Evolutionary conservation across 2,888 invertebrate genomes (phyloP).

Genomic region (Limnephilus lunatus): DNA sequence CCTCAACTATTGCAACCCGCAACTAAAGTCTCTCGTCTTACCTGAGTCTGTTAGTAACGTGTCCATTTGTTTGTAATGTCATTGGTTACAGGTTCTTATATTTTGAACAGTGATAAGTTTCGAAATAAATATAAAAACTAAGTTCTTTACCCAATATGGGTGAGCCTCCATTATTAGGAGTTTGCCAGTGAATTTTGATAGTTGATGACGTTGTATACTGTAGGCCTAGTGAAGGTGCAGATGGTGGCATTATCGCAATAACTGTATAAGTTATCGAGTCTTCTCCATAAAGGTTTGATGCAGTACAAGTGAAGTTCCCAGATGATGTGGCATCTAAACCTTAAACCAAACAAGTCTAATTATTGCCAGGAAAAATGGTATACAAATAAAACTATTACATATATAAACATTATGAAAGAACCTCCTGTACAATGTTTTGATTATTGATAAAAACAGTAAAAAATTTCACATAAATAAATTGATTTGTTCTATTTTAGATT

Average conservation of each 20-base stretch:
- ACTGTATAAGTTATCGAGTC: slow-evolving; percentile 89
- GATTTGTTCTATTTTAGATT: not conserved
- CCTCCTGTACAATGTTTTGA: not conserved
- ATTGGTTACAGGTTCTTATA: too few relatives aligned
- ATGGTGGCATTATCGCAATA: slow-evolving; percentile 85
- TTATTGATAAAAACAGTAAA: not conserved
- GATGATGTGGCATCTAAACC: slow-evolving; percentile 85
- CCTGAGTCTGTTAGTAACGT: too few relatives aligned
- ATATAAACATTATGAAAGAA: not conserved
- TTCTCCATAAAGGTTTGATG: slow-evolving; percentile 89
- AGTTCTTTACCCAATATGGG: slow-evolving; percentile 72
- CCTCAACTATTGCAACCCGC: too few relatives aligned
- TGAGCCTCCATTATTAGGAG: slow-evolving; percentile 75
- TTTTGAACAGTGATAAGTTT: too few relatives aligned
- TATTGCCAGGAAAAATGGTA: not conserved
- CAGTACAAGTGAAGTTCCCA: slow-evolving; percentile 89
- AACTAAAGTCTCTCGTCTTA: too few relatives aligned
- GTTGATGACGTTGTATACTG: slow-evolving; percentile 87
- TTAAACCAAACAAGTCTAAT: slow-evolving; percentile 68
- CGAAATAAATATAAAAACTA: slow-evolving; percentile 14
- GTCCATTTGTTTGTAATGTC: too few relatives aligned
- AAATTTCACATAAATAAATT: not conserved
- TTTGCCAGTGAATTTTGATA: slow-evolving; percentile 79
- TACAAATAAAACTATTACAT: not conserved
- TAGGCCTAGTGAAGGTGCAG: slow-evolving; percentile 82